These are phyloP conservation scores for Tringa solitaria DNA, from an alignment of 2,113 vertebrate species.

Conservation along the genomic window DNA sequence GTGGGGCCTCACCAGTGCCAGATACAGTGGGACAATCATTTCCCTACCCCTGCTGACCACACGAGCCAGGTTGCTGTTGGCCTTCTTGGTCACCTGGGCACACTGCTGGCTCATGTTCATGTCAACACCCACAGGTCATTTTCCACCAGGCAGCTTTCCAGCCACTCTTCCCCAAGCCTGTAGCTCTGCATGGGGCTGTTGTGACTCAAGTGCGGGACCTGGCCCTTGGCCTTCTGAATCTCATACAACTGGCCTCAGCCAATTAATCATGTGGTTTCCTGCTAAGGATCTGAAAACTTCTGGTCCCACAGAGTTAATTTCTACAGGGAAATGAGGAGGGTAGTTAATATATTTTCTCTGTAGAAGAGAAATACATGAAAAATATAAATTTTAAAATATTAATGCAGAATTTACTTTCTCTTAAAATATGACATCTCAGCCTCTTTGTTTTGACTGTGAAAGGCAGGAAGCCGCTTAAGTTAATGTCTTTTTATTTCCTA, in stretches of 20 bases:
- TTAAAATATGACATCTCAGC: not conserved
- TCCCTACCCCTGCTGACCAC: not conserved
- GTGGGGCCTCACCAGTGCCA: fast-evolving
- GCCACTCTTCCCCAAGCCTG: too few relatives aligned
- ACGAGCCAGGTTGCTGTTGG: too few relatives aligned
- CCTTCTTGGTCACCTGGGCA: not conserved
- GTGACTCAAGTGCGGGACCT: not conserved
- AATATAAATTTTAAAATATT: not conserved
- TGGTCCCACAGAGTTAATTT: not conserved
- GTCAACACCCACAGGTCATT: not conserved
- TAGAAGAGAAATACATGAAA: not conserved
- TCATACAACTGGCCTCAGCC: not conserved
- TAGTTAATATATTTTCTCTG: not conserved
- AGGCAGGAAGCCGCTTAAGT: not conserved
- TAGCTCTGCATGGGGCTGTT: not conserved
- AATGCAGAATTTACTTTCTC: not conserved
- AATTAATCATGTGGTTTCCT: not conserved
- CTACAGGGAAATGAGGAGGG: not conserved
- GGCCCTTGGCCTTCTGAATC: not conserved
- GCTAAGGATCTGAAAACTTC: not conserved
- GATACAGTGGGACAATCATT: not conserved
- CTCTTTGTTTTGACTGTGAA: not conserved
- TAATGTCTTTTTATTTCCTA: not conserved
- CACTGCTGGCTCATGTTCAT: not conserved
- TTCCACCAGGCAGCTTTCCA: not conserved